Conservation (phyloP, 2,888 invertebrate genomes). For the Syrphus vitripennis region DNA sequence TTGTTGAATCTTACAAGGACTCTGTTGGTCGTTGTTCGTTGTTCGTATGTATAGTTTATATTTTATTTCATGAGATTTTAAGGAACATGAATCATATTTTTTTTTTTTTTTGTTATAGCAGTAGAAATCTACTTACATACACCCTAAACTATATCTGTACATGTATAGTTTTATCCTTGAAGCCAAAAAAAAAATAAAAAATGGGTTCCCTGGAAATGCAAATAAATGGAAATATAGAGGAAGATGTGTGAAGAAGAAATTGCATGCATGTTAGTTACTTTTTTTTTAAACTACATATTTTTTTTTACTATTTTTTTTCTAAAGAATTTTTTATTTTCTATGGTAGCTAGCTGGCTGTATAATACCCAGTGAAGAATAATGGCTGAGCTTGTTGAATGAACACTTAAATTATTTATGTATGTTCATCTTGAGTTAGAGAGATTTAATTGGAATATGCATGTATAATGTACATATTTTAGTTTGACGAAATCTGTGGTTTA, state of each 20-base stretch:
- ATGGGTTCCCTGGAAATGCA: neutral
- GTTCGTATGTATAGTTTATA: neutral
- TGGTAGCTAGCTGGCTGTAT: neutral
- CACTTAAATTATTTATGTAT: conserved; percentile 4
- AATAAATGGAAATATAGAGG: neutral
- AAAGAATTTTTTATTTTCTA: neutral
- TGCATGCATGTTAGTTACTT: neutral
- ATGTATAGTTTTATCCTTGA: neutral
- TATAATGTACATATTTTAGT: neutral
- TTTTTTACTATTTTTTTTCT: neutral
- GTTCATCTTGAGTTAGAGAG: neutral
- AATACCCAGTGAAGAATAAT: conserved; percentile 4
- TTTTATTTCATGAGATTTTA: conserved; percentile 17
- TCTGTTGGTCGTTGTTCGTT: neutral
- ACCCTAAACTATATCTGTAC: neutral
- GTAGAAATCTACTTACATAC: neutral
- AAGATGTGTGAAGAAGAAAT: neutral
- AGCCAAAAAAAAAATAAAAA: conserved; percentile 5
- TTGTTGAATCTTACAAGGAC: conserved; percentile 15
- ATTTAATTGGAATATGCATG: conserved; percentile 3
- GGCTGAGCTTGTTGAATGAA: conserved; percentile 11
- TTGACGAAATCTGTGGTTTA: neutral
- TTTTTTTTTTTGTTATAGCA: neutral
- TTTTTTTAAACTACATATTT: too few relatives aligned
- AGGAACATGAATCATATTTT: conserved; percentile 9